These are phyloP conservation scores for Muraenolepis orangiensis DNA, from an alignment of 2,797 vertebrate genomes.

Conservation along the genomic window DNA sequence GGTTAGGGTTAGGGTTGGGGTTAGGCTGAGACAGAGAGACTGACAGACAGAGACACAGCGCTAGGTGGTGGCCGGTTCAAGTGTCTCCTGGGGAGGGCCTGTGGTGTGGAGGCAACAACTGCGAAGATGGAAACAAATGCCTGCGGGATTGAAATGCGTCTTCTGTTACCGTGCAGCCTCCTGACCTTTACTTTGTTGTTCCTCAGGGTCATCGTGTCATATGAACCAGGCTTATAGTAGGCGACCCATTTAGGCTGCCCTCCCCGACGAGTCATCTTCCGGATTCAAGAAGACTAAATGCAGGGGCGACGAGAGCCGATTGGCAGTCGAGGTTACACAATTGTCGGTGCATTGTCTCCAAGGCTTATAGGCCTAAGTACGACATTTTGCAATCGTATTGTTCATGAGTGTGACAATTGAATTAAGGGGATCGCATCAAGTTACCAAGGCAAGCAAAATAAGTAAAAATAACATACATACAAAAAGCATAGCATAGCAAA, in stretches of 20 bases:
- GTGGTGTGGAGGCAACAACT: too few relatives aligned
- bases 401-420: background rate
- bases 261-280: background rate
- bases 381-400: background rate
- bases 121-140: background rate
- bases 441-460: background rate
- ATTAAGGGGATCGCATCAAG: too few relatives aligned
- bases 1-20: too few relatives aligned
- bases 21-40: too few relatives aligned
- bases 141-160: background rate
- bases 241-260: background rate
- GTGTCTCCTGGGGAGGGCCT: background rate
- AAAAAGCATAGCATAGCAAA: too few relatives aligned
- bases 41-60: background rate
- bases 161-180: background rate
- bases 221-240: background rate
- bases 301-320: background rate
- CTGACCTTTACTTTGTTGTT: background rate
- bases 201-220: background rate
- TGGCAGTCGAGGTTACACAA: background rate
- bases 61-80: background rate
- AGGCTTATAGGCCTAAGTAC: background rate
- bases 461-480: too few relatives aligned
- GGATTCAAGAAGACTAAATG: background rate
- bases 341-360: background rate